A percentile compares a stretch with the other conserved stretches of the same genome.
Conservation (phyloP, 2,888 invertebrate species). For the Stegana nigrithorax region DNA sequence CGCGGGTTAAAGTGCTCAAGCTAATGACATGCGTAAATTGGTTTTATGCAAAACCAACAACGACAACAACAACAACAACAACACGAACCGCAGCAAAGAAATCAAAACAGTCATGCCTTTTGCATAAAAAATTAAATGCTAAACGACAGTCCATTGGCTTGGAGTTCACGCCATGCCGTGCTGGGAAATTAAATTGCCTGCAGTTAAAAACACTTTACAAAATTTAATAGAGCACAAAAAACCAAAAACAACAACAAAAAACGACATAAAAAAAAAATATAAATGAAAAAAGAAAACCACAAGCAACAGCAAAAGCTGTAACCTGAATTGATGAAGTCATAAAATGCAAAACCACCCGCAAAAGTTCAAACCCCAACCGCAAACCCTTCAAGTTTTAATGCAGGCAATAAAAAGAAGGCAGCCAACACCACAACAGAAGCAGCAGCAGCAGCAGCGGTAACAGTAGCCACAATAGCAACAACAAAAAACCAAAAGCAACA, state of each 20-base stretch:
- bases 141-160: too few relatives aligned
- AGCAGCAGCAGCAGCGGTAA: background rate
- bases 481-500: constrained; percentile 24
- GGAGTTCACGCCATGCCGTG: background rate
- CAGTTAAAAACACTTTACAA: constrained; percentile 59
- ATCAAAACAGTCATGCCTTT: constrained; percentile 30
- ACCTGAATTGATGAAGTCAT: constrained; percentile 33
- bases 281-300: constrained; percentile 15
- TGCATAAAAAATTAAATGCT: constrained; percentile 43
- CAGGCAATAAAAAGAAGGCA: background rate
- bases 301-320: too few relatives aligned
- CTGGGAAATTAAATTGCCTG: constrained; percentile 59
- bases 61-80: too few relatives aligned
- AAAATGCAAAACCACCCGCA: constrained; percentile 24
- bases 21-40: constrained; percentile 59
- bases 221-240: constrained; percentile 35
- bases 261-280: constrained; percentile 14
- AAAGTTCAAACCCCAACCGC: background rate
- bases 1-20: constrained; percentile 48
- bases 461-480: constrained; percentile 25
- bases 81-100: constrained; percentile 23
- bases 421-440: background rate
- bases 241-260: constrained; percentile 12
- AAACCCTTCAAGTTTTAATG: background rate
- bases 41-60: too few relatives aligned